Evolutionary conservation across 1,140 invertebrate genomes (phyloP).

Genomic region (Drosophila ficusphila): DNA sequence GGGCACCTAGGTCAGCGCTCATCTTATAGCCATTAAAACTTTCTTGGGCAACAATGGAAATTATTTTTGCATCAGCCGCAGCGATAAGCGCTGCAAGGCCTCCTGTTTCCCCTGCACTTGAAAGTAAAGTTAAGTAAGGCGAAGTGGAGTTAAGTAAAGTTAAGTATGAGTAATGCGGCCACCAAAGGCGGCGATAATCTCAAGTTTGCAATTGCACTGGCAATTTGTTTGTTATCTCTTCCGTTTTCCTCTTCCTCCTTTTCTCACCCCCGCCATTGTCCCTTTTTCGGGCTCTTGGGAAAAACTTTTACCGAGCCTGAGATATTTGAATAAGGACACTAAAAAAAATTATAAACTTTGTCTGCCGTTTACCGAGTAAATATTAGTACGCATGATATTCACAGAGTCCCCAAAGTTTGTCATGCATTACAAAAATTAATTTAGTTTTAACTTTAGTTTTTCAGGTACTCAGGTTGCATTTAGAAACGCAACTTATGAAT

Average conservation of each 20-base stretch:
- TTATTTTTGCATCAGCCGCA: slow-evolving; percentile 54
- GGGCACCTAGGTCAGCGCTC: slow-evolving; percentile 1
- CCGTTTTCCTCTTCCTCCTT: slow-evolving; percentile 15
- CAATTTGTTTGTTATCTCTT: slow-evolving; percentile 76
- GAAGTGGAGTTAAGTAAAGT: slow-evolving; percentile 36
- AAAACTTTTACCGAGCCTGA: slow-evolving; percentile 25
- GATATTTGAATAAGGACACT: slow-evolving; percentile 43
- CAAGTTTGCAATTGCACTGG: slow-evolving; percentile 67
- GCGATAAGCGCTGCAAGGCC: slow-evolving; percentile 42
- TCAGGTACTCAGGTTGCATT: no score
- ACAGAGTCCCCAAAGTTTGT: no score
- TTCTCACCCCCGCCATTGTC: background rate
- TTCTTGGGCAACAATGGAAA: slow-evolving; percentile 43
- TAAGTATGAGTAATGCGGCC: slow-evolving; percentile 25
- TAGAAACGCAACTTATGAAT: no score
- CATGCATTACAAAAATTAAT: no score
- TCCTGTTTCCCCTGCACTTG: background rate
- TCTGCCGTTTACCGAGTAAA: no score
- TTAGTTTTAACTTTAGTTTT: no score
- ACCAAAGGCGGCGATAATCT: slow-evolving; percentile 55
- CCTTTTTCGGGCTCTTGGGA: slow-evolving; percentile 7
- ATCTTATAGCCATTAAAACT: slow-evolving; percentile 19
- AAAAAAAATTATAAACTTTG: no score
- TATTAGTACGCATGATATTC: no score
- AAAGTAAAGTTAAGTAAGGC: slow-evolving; percentile 6